Evolutionary conservation across 2,888 invertebrate genomes (phyloP).

Genomic region (Volucella inflata): DNA sequence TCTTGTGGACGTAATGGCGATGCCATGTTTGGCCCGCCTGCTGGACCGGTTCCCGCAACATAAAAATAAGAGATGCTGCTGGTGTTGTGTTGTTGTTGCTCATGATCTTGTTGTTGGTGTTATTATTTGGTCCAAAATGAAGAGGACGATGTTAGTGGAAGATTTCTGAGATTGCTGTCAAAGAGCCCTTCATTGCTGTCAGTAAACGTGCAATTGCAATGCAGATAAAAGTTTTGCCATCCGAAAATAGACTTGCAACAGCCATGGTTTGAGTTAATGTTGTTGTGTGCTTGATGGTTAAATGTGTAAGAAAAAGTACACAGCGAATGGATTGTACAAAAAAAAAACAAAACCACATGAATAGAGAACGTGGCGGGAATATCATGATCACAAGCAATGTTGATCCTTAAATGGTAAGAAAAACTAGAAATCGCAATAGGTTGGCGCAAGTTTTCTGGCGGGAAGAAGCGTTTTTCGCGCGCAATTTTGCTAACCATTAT

Average conservation of each 20-base stretch:
- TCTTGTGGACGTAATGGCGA: conserved; percentile 66
- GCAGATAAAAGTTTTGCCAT: conserved; percentile 36
- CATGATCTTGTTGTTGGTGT: conserved; percentile 4
- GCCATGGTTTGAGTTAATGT: conserved; percentile 11
- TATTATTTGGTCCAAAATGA: conserved; percentile 5
- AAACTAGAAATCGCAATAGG: conserved; percentile 10
- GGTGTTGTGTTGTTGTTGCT: conserved; percentile 4
- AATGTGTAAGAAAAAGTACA: not conserved
- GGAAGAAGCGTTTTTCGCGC: conserved; percentile 42
- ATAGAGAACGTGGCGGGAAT: conserved; percentile 66
- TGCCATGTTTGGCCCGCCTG: conserved; percentile 65
- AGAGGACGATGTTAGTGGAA: conserved; percentile 39
- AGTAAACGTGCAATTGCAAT: conserved; percentile 59
- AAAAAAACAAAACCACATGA: conserved; percentile 28
- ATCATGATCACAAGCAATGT: conserved; percentile 58
- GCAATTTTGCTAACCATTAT: conserved; percentile 35
- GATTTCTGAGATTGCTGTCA: conserved; percentile 67
- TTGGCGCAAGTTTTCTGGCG: conserved; percentile 29
- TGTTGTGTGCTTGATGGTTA: conserved; percentile 27
- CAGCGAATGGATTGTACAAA: no score
- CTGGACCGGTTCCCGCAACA: conserved; percentile 45
- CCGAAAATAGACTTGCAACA: conserved; percentile 61
- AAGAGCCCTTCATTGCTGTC: conserved; percentile 67
- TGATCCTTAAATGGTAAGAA: conserved; percentile 54
- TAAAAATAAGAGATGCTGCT: conserved; percentile 26